Evolutionary conservation across 1,140 invertebrate genomes (phyloP).

Genomic region (Panagrolaimus sp.): DNA sequence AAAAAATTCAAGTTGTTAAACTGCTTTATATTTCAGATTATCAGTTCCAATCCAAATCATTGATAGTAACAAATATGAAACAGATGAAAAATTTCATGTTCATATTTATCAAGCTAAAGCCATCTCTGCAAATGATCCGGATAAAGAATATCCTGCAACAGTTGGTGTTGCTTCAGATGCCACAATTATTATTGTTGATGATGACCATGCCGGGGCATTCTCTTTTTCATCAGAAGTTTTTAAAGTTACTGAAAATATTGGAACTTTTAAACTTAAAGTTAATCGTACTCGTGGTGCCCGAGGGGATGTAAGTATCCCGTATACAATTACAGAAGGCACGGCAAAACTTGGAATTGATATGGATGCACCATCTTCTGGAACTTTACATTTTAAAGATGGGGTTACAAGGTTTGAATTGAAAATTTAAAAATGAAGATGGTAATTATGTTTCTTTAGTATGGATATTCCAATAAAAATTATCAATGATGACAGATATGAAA

Average conservation of each 20-base stretch:
- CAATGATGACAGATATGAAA: constrained; percentile 95
- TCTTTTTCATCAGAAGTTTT: constrained; percentile 73
- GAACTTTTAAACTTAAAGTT: constrained; percentile 76
- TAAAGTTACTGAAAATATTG: constrained; percentile 71
- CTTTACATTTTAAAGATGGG: constrained; percentile 61
- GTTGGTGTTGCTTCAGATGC: constrained; percentile 79
- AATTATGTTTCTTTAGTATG: constrained; percentile 16
- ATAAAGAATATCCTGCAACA: constrained; percentile 47
- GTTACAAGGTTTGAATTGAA: not conserved
- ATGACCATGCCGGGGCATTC: constrained; percentile 95
- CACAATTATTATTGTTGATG: constrained; percentile 96
- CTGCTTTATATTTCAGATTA: not conserved
- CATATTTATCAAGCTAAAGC: constrained; percentile 62
- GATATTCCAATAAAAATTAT: constrained; percentile 70
- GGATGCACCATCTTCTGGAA: constrained; percentile 87
- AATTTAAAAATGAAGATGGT: too few species aligned
- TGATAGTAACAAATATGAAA: constrained; percentile 55
- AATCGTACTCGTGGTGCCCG: constrained; percentile 78
- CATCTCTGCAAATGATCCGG: constrained; percentile 22
- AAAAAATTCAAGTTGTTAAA: not conserved
- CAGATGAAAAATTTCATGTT: constrained; percentile 53
- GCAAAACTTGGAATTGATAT: constrained; percentile 83
- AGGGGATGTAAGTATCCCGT: constrained; percentile 80
- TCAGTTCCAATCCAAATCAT: constrained; percentile 43
- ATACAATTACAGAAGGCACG: constrained; percentile 82